Base-by-base conservation (phyloP, 2,113 vertebrate species). In the Mesitornis unicolor region DNA sequence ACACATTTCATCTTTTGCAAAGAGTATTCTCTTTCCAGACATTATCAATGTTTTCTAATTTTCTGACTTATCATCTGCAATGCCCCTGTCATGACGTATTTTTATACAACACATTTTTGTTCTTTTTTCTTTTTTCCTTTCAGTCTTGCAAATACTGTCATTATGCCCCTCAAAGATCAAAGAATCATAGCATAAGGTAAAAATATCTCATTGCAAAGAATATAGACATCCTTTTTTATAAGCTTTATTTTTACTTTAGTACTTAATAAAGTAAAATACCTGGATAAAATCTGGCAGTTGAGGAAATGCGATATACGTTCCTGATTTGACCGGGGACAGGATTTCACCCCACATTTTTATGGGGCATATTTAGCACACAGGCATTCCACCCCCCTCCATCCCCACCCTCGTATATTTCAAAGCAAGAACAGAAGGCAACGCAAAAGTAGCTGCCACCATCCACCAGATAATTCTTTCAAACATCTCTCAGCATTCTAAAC, bases 401-500 rank as follows among this genome's bases (percentile, higher is more conserved):
- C 86, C 57, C n/a, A 51, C 18, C 24, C 33, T 42, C 48, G 43
- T 78, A 74, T 85, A 90, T 95, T 86, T 95, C 84, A 89, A 91
- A 93, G 84, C 28, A 71, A 96, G 92, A 87, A 94, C 94, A 97
- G 94, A 96, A 97, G 93, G 94, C 89, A 86, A 76, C 68, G 48
- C 86, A 82, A 89, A 97, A 96, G 91, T 86, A 94, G 91, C 74
- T 93, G 80, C 91, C 87, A 93, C 91, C 77, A 94, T 96, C 76
- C 90, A 86, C 83, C 71, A 95, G 92, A 95, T 95, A 97, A 97
- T 94, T 96, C 96, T 97, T 96, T 97, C 93, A 97, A 97, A 96
- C 80, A 89, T 95, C 76, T 92, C 91, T 95, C 87, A 70, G 73
- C 89, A 92, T 93, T 93, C 96, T 95, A 95, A 95, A 97, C 94